Conservation (phyloP, 2,888 invertebrate genomes). For the Osedax fenrisi region DNA sequence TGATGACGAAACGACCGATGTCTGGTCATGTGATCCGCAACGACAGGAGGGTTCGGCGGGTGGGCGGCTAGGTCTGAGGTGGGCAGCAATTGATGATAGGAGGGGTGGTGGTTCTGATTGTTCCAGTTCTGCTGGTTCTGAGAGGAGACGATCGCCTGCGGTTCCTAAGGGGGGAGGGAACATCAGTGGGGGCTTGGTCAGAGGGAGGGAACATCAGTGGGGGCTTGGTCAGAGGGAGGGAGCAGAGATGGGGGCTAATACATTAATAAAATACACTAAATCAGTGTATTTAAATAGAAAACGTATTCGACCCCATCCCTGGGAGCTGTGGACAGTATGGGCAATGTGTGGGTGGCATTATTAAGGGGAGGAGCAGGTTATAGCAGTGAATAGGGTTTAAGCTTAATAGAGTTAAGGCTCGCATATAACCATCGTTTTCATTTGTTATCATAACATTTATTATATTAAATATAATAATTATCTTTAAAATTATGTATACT, state of each 20-base stretch:
- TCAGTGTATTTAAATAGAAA: too few species aligned
- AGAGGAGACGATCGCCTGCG: neutral
- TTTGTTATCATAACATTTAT: too few species aligned
- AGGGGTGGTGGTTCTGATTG: constrained; percentile 1
- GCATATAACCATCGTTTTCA: too few species aligned
- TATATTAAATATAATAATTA: too few species aligned
- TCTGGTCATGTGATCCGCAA: neutral
- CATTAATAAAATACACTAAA: too few species aligned
- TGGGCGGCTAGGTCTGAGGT: constrained; percentile 17
- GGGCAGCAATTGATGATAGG: constrained; percentile 13
- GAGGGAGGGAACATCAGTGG: neutral
- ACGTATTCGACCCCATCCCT: neutral
- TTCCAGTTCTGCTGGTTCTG: constrained; percentile 1
- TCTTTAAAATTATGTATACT: too few species aligned
- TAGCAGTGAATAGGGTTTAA: too few species aligned
- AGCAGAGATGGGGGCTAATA: neutral
- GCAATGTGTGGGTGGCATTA: too few species aligned
- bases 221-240: constrained; percentile 8
- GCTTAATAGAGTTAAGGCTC: too few species aligned
- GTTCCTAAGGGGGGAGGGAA: constrained; percentile 7
- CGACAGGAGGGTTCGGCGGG: constrained; percentile 12
- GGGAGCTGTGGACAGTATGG: too few species aligned
- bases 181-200: constrained; percentile 9
- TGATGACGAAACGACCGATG: constrained; percentile 3
- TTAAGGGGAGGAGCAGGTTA: too few species aligned